Evolutionary conservation across 1,140 invertebrate genomes (phyloP).

Genomic region (Potamilus streckersoni): DNA sequence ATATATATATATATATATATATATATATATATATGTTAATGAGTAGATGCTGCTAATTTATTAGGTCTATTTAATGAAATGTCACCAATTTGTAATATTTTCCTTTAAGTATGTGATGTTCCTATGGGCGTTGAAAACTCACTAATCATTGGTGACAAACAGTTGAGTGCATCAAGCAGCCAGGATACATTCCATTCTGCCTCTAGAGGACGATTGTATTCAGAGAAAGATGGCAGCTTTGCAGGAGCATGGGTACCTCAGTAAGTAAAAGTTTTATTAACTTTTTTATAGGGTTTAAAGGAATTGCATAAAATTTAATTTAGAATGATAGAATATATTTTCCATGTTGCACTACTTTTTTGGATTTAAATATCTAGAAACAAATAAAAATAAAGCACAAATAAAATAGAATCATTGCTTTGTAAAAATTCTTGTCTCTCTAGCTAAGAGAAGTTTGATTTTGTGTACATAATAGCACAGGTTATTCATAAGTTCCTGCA

Average conservation of each 20-base stretch:
- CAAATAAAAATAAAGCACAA: too few relatives aligned
- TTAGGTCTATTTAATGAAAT: neutral
- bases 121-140: constrained; percentile 50
- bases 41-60: neutral
- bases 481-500: too few relatives aligned
- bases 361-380: too few relatives aligned
- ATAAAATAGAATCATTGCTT: too few relatives aligned
- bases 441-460: too few relatives aligned
- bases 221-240: constrained; percentile 37
- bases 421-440: too few relatives aligned
- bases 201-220: constrained; percentile 35
- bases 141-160: constrained; percentile 34
- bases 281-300: too few relatives aligned
- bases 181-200: constrained; percentile 31
- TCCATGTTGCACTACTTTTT: too few relatives aligned
- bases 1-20: too few relatives aligned
- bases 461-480: too few relatives aligned
- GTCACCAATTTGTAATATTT: neutral
- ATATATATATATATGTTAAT: neutral
- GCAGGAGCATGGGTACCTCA: constrained; percentile 43
- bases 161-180: constrained; percentile 38
- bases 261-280: constrained; percentile 16
- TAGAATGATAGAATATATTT: too few relatives aligned
- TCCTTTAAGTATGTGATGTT: constrained; percentile 43
- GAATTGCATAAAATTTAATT: too few relatives aligned